These are phyloP conservation scores for Verasper variegatus DNA, from an alignment of 2,113 vertebrate genomes.

Conservation along the genomic window DNA sequence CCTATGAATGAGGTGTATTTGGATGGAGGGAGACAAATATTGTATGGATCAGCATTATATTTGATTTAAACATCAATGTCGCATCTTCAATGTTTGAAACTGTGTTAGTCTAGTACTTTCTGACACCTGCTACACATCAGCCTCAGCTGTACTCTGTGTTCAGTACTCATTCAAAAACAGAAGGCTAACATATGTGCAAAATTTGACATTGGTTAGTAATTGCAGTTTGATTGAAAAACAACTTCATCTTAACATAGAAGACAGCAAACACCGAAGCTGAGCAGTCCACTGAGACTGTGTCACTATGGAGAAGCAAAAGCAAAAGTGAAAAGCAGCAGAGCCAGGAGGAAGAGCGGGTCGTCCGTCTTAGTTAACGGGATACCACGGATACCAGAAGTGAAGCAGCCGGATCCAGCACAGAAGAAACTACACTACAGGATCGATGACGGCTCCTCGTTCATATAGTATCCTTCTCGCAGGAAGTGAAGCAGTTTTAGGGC, in stretches of 20 bases:
- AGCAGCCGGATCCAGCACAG: slow-evolving; percentile 25
- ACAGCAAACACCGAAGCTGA: slow-evolving; percentile 55
- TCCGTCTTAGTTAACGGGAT: slow-evolving; percentile 43
- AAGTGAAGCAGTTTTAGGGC: neutral
- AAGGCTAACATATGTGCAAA: too few relatives aligned
- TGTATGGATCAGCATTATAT: too few relatives aligned
- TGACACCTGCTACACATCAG: too few relatives aligned
- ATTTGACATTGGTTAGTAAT: too few relatives aligned
- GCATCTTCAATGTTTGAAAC: too few relatives aligned
- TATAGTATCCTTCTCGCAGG: slow-evolving; percentile 81
- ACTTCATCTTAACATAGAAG: slow-evolving; percentile 64
- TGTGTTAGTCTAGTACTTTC: too few relatives aligned
- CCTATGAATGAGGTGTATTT: too few relatives aligned
- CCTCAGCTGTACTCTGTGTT: too few relatives aligned
- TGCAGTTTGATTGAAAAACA: too few relatives aligned
- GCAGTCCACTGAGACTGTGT: slow-evolving; percentile 59
- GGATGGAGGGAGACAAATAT: too few relatives aligned
- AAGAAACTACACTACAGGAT: slow-evolving; percentile 81
- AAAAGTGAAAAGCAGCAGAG: slow-evolving; percentile 1
- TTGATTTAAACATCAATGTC: too few relatives aligned
- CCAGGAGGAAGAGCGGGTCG: slow-evolving; percentile 7
- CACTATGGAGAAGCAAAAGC: slow-evolving; percentile 73
- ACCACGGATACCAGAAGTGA: slow-evolving; percentile 52
- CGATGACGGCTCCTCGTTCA: slow-evolving; percentile 78
- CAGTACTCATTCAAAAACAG: too few relatives aligned